Evolutionary conservation across 2,888 invertebrate species (phyloP), one percentile per base, ranked within the genome.

Genomic region (Acronicta aceris): DNA sequence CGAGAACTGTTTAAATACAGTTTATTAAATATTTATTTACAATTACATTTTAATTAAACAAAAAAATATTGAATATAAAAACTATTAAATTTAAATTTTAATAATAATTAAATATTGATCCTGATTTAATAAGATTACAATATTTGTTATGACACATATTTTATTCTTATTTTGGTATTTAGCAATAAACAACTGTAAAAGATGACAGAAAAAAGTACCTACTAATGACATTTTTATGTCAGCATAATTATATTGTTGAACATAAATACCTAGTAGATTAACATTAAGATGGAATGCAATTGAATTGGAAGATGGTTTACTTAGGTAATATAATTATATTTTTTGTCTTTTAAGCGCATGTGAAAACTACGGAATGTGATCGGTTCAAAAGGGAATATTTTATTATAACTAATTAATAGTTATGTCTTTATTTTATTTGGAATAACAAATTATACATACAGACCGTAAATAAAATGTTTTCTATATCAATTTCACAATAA

Each of bases 391-490:
- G 16, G n/a, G 25, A 55, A 63, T 55, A 52, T 13, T 51, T 27
- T 38, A 3, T 9, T 43, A 3, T 55, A 40, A 25, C 8, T 60
- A 42, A 50, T 30, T 60, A 42, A 50, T 30, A 17, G 5, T 30
- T 54, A 15, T 15, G 1, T 42, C 10, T 43, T 43, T 65, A 53
- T 49, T 12, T n/a, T 52, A 33, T 87, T 90, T 88, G 87, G 86
- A 83, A 84, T 82, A 78, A 63, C 73, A 78, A 81, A 81, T 85
- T 84, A 85, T 81, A 88, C 81, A 21, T n/a, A n/a, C n/a, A n/a
- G n/a, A n/a, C n/a, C n/a, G 21, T 21, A 21, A 21, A 21, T 21
- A 21, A 21, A 21, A 21, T 21, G 21, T 21, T 21, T 21, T 21
- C 21, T 21, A 4, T 21, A 21, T 21, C 21, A 21, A 21, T 21